These are phyloP conservation scores for Pristionchus fissidentatus DNA, from an alignment of 2,888 invertebrate species.

Conservation along the genomic window DNA sequence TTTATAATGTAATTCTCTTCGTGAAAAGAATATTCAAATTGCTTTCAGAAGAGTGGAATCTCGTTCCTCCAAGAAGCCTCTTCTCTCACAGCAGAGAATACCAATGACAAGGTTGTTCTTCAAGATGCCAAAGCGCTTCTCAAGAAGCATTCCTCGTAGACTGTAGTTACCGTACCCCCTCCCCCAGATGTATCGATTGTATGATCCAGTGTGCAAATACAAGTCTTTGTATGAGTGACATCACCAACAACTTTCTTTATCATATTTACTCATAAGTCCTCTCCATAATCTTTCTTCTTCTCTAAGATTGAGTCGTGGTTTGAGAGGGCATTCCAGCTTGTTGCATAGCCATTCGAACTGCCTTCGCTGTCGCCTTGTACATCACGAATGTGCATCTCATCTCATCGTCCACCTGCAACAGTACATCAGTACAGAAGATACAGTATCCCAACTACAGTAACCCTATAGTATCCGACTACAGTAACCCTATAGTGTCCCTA, in stretches of 20 bases:
- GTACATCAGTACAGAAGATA: not conserved
- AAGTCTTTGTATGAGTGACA: conserved; percentile 24
- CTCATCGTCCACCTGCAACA: conserved; percentile 60
- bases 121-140: conserved; percentile 56
- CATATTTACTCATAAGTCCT: not conserved
- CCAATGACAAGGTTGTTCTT: conserved; percentile 58
- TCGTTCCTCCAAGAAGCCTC: conserved; percentile 61
- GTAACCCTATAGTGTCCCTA: too few species aligned
- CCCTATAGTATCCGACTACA: not conserved
- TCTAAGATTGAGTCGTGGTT: not conserved
- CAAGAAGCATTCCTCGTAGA: conserved; percentile 50
- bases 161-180: not conserved
- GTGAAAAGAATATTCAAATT: not conserved
- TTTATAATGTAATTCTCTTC: not conserved
- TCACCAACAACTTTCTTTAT: conserved; percentile 38
- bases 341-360: conserved; percentile 49
- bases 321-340: conserved; percentile 4
- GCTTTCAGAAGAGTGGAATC: conserved; percentile 58
- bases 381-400: conserved; percentile 68
- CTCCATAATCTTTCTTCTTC: not conserved
- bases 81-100: conserved; percentile 54
- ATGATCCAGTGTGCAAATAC: not conserved
- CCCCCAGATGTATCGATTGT: not conserved
- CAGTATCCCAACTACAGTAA: not conserved
- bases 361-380: conserved; percentile 64